A percentile compares a stretch with the other conserved stretches of the same genome.
phyloP scores from a whole-genome alignment of 2,888 invertebrate species.

The Thecophora atra region DNA sequence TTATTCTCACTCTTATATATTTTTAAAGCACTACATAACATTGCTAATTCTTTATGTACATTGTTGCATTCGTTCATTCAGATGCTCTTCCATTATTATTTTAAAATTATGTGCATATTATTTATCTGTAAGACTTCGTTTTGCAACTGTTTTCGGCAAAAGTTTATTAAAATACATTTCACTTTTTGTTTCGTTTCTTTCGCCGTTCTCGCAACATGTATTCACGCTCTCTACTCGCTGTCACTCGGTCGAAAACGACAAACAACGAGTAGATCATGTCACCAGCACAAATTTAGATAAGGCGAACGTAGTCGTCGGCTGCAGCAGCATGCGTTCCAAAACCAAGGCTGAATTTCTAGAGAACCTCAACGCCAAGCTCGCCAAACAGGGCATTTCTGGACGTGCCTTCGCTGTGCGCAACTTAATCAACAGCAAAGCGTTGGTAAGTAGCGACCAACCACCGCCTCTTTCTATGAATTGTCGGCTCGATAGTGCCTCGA shows the following conservation, averaged over 20 bases:
- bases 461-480: neutral
- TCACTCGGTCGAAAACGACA: slow-evolving; percentile 23
- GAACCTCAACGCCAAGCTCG: slow-evolving; percentile 82
- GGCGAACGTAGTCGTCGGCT: slow-evolving; percentile 39
- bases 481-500: neutral
- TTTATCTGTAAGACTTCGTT: neutral
- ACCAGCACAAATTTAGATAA: slow-evolving; percentile 66
- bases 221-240: neutral
- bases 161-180: slow-evolving; percentile 34
- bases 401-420: slow-evolving; percentile 77
- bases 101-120: neutral
- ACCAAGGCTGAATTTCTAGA: slow-evolving; percentile 76
- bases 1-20: neutral
- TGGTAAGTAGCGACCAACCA: slow-evolving; percentile 68
- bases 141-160: neutral
- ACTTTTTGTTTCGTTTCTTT: slow-evolving; percentile 41
- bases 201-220: slow-evolving; percentile 15
- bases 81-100: neutral
- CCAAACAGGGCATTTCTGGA: slow-evolving; percentile 71
- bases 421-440: slow-evolving; percentile 77
- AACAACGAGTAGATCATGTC: slow-evolving; percentile 57
- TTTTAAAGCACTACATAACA: no score
- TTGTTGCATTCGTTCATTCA: no score
- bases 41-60: no score
- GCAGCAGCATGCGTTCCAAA: slow-evolving; percentile 64